Evolutionary conservation across 2,113 vertebrate genomes (phyloP).

Genomic region (Chaetops frenatus): DNA sequence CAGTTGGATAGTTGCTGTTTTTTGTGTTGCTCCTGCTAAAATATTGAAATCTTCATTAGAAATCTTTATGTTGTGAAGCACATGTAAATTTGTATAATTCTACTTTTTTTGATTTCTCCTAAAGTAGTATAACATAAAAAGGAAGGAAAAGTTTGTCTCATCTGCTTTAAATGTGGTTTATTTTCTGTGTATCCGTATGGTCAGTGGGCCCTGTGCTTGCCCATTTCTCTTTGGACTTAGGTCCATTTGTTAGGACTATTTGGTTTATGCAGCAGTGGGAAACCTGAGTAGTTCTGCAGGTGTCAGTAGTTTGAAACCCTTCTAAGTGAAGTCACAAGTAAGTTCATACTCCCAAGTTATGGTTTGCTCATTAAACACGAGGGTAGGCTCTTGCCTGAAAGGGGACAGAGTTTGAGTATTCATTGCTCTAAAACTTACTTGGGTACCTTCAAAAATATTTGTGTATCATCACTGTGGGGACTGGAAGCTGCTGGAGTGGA

Average conservation of each 20-base stretch:
- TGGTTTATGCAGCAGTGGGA: neutral
- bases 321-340: neutral
- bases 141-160: neutral
- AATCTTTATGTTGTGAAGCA: neutral
- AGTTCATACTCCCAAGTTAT: neutral
- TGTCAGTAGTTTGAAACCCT: neutral
- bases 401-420: neutral
- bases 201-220: neutral
- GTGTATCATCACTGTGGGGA: neutral
- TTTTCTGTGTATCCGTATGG: neutral
- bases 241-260: neutral
- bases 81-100: neutral
- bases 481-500: neutral
- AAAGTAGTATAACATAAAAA: neutral
- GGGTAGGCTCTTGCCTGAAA: neutral
- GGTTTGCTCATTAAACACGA: neutral
- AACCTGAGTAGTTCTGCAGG: neutral
- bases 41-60: neutral
- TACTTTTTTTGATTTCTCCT: neutral
- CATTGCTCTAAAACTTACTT: neutral
- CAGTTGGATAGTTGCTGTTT: neutral
- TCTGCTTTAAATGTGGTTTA: neutral
- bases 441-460: neutral
- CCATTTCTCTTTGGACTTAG: neutral
- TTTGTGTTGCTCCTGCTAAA: neutral